A percentile compares a stretch with the other conserved stretches of the same genome.
Evolutionary conservation across 2,888 invertebrate species (phyloP).

Genomic region (Pheosia tremula): DNA sequence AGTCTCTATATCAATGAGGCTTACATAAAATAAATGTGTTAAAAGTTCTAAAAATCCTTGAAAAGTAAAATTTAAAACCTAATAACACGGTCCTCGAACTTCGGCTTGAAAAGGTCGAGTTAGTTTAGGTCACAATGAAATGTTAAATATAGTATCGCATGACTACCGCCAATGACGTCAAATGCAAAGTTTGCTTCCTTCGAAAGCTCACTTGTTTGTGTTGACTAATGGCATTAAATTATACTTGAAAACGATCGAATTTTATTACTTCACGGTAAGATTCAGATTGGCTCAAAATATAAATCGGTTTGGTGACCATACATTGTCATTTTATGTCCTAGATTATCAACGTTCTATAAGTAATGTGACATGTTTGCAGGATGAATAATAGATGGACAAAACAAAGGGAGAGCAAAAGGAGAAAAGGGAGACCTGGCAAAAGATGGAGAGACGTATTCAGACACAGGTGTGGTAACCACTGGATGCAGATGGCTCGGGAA

Average conservation of each 20-base stretch:
- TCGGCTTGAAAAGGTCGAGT: conserved; percentile 57
- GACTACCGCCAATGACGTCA: conserved; percentile 63
- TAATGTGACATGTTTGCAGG: too few species aligned
- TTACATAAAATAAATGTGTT: conserved; percentile 17
- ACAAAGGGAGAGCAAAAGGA: too few species aligned
- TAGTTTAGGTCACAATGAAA: conserved; percentile 64
- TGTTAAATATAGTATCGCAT: conserved; percentile 79
- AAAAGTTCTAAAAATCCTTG: conserved; percentile 40
- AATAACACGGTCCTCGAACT: conserved; percentile 42
- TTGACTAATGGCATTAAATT: conserved; percentile 48
- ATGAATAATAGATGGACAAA: too few species aligned
- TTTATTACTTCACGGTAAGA: conserved; percentile 6
- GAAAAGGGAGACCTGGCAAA: too few species aligned
- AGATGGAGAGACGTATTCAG: too few species aligned
- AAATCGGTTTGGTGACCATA: conserved; percentile 6
- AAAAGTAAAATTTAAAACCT: conserved; percentile 29
- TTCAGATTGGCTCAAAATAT: neutral
- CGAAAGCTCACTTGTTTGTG: conserved; percentile 47
- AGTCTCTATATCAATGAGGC: conserved; percentile 19
- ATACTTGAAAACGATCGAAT: conserved; percentile 15
- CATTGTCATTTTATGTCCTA: conserved; percentile 19
- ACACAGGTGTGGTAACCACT: too few species aligned
- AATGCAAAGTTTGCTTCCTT: conserved; percentile 61
- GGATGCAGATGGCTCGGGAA: too few species aligned
- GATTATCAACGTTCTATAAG: neutral